phyloP scores from a whole-genome alignment of 1,140 invertebrate genomes.

The Drosophila bocqueti region DNA sequence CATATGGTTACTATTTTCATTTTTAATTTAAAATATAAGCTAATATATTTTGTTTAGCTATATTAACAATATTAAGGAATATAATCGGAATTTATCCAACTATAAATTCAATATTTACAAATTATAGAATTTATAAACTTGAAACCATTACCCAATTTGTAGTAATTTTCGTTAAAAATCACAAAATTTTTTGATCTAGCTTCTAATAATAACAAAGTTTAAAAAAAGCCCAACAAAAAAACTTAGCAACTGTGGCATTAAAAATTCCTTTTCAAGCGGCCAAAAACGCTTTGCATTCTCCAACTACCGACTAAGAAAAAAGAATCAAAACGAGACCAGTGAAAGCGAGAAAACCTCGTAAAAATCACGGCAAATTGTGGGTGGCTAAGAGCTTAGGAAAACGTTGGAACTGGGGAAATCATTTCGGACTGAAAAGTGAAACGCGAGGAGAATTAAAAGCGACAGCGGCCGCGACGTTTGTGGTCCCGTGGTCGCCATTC shows the following conservation, averaged over 20 bases:
- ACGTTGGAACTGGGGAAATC: not conserved
- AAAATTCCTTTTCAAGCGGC: slow-evolving; percentile 71
- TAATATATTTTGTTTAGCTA: no score
- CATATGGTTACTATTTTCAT: no score
- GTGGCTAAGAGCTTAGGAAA: slow-evolving; percentile 43
- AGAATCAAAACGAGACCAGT: slow-evolving; percentile 1
- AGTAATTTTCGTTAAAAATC: not conserved
- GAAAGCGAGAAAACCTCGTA: slow-evolving; percentile 58
- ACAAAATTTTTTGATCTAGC: not conserved
- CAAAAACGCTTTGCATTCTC: slow-evolving; percentile 53
- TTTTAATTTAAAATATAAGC: no score
- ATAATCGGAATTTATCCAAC: no score
- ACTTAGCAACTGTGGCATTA: slow-evolving; percentile 35
- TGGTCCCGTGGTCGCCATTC: slow-evolving; percentile 70
- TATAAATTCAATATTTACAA: no score
- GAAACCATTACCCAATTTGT: not conserved
- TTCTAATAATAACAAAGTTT: not conserved
- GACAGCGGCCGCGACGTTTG: slow-evolving; percentile 71
- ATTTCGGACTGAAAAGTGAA: slow-evolving; percentile 34
- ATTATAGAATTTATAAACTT: not conserved
- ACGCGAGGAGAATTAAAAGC: slow-evolving; percentile 77
- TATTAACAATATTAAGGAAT: no score
- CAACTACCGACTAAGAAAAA: slow-evolving; percentile 17
- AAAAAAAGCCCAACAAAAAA: slow-evolving; percentile 11
- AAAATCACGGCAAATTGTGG: slow-evolving; percentile 58